phyloP scores from a whole-genome alignment of 2,113 vertebrate species.

The Megaceryle maxima region DNA sequence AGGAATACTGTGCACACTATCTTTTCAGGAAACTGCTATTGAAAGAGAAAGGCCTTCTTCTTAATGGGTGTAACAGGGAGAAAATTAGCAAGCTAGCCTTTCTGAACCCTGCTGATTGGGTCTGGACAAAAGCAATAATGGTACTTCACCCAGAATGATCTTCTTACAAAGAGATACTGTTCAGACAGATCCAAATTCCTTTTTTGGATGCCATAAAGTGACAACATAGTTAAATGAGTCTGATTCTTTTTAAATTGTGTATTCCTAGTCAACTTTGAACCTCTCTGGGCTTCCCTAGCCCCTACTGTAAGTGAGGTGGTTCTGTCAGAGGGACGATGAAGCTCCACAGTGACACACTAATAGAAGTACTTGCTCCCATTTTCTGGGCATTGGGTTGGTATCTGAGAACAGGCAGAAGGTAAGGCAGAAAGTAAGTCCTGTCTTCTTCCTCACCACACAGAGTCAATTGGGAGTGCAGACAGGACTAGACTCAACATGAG shows the following conservation, averaged over 20 bases:
- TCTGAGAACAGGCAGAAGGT: not conserved
- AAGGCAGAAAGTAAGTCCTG: not conserved
- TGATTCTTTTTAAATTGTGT: not conserved
- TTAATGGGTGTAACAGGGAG: not conserved
- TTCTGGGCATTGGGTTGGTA: not conserved
- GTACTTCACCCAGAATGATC: not conserved
- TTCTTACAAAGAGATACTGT: not conserved
- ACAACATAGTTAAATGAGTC: not conserved
- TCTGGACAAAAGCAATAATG: not conserved
- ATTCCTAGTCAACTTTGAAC: not conserved
- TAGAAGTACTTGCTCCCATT: not conserved
- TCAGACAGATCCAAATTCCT: not conserved
- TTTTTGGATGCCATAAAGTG: not conserved
- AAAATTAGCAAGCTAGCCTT: not conserved
- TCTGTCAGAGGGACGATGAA: not conserved
- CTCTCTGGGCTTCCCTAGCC: not conserved
- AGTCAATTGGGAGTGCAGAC: not conserved
- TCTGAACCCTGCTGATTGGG: not conserved
- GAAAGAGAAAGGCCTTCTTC: not conserved
- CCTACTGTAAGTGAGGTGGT: not conserved
- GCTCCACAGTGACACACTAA: not conserved
- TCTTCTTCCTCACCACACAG: not conserved
- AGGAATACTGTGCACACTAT: not conserved
- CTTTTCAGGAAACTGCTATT: not conserved
- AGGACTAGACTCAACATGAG: not conserved